Evolutionary conservation across 1,140 invertebrate species (phyloP).

Genomic region (Drepana arcuata): DNA sequence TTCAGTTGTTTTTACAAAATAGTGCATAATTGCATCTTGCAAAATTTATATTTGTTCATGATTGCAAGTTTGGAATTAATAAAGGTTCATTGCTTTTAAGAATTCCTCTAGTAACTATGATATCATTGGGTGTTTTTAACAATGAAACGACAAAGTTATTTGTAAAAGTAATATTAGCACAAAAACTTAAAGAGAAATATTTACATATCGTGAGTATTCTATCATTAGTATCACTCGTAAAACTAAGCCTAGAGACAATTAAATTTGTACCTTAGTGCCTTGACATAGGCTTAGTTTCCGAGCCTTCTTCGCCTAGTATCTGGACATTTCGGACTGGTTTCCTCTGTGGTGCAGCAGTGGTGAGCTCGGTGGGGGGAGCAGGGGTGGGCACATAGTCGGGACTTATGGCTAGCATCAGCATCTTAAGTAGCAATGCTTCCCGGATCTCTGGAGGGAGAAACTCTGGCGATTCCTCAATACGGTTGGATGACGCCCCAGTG

Average conservation of each 20-base stretch:
- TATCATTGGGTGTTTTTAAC: conserved; percentile 2
- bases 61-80: too few relatives aligned
- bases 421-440: conserved; percentile 78
- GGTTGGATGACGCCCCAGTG: conserved; percentile 57
- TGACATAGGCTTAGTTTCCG: conserved; percentile 28
- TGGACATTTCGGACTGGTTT: conserved; percentile 75
- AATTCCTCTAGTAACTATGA: too few relatives aligned
- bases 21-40: too few relatives aligned
- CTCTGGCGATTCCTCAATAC: conserved; percentile 74
- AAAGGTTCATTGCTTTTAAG: too few relatives aligned
- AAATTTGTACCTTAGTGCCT: conserved; percentile 31
- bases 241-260: conserved; percentile 1
- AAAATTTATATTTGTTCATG: too few relatives aligned
- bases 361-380: conserved; percentile 43
- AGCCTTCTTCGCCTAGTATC: conserved; percentile 73
- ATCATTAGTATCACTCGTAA: neutral
- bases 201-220: conserved; percentile 30
- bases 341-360: conserved; percentile 52
- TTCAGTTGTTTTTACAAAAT: too few relatives aligned
- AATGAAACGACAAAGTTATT: conserved; percentile 11
- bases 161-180: conserved; percentile 13
- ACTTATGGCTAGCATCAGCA: conserved; percentile 80
- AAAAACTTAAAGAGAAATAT: conserved; percentile 23
- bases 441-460: conserved; percentile 77
- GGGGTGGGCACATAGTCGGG: conserved; percentile 71